Evolutionary conservation across 2,113 vertebrate genomes (phyloP).

Genomic region (Chionis minor): DNA sequence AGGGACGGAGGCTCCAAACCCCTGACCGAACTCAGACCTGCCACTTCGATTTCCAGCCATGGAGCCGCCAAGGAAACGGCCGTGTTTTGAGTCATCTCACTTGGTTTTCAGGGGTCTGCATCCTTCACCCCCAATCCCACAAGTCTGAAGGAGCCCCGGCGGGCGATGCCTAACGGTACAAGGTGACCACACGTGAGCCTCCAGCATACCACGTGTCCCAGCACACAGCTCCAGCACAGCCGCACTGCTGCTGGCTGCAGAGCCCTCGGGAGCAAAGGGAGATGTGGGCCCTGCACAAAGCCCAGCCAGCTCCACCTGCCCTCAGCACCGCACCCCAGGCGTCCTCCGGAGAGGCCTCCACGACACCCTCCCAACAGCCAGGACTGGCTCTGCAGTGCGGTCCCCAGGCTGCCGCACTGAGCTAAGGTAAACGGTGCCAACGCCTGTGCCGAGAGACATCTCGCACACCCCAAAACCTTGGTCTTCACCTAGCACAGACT

Average conservation of each 20-base stretch:
- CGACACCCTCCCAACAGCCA: accelerated
- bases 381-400: accelerated
- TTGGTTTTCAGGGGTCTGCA: background rate
- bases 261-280: background rate
- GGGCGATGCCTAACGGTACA: background rate
- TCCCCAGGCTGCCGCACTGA: background rate
- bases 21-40: background rate
- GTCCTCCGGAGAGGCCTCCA: background rate
- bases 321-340: background rate
- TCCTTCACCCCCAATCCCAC: background rate
- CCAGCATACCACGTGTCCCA: accelerated
- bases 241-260: accelerated
- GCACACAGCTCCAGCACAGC: accelerated
- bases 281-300: accelerated
- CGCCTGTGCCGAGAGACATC: accelerated
- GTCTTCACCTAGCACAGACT: background rate
- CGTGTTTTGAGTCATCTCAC: background rate
- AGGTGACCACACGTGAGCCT: accelerated
- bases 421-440: too few species aligned
- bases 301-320: background rate
- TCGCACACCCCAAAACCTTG: background rate
- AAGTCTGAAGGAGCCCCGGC: background rate
- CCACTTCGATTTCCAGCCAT: background rate
- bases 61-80: background rate
- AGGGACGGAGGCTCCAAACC: background rate